Conservation (phyloP, 2,113 vertebrate species). For the Astur gentilis region DNA sequence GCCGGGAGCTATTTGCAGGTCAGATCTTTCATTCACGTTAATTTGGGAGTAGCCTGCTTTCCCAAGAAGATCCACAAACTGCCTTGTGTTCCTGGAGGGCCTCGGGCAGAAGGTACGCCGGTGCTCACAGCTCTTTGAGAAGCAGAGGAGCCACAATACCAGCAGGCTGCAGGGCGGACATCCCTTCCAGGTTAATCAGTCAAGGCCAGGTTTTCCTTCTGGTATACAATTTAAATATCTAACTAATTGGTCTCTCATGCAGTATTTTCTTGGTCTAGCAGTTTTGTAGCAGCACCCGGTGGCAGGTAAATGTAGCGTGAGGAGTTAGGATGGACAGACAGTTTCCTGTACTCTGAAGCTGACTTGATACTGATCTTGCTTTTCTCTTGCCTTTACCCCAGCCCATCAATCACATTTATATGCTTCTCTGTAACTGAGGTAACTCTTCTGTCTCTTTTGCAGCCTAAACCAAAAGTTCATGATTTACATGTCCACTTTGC, state of each 20-base stretch:
- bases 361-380: not conserved
- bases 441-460: not conserved
- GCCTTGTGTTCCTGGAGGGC: not conserved
- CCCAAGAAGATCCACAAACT: not conserved
- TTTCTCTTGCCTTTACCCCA: not conserved
- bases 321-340: not conserved
- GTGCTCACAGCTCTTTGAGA: fast-evolving
- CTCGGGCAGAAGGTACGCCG: not conserved
- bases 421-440: not conserved
- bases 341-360: not conserved
- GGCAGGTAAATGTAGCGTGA: fast-evolving
- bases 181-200: not conserved
- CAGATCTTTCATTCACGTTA: not conserved
- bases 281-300: not conserved
- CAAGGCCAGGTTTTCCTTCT: not conserved
- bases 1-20: not conserved
- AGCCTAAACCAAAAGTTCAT: not conserved
- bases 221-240: not conserved
- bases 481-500: not conserved
- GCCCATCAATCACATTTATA: not conserved
- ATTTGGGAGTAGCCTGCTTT: not conserved
- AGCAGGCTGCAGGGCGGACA: not conserved
- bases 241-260: not conserved
- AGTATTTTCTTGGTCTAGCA: not conserved
- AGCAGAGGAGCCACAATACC: not conserved